Evolutionary conservation across 2,113 vertebrate genomes (phyloP).

Genomic region (Montifringilla adamsi): DNA sequence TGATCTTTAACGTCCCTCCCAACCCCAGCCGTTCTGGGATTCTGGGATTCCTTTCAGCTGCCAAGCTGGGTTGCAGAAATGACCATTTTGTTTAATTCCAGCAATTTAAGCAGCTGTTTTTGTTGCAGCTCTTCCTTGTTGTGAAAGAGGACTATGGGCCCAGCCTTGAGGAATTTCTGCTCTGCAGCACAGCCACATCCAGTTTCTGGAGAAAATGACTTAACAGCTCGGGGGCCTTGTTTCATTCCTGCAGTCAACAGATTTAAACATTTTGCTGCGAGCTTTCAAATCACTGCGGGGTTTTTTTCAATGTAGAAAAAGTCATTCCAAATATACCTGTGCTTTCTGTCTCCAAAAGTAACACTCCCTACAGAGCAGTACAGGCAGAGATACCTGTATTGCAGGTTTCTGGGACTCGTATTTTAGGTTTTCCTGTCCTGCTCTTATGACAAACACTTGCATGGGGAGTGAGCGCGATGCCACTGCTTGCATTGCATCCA

Average conservation of each 20-base stretch:
- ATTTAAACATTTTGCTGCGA: not conserved
- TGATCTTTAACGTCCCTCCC: not conserved
- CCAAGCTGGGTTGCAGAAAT: not conserved
- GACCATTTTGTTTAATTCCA: not conserved
- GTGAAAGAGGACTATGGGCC: not conserved
- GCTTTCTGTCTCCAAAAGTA: not conserved
- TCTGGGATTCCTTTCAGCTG: not conserved
- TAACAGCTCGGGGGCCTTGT: not conserved
- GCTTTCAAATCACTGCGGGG: accelerated
- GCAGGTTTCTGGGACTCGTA: slow-evolving; percentile 42
- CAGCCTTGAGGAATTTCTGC: not conserved
- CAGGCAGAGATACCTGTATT: slow-evolving; percentile 45
- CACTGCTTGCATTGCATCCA: not conserved
- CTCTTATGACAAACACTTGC: slow-evolving; percentile 26
- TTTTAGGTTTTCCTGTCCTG: slow-evolving; percentile 24
- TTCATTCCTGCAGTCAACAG: not conserved
- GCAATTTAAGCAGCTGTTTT: not conserved
- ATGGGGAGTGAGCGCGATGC: not conserved
- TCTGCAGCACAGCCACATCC: not conserved
- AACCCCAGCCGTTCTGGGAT: not conserved
- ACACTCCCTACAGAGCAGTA: not conserved
- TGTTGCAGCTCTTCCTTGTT: accelerated
- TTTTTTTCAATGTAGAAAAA: not conserved
- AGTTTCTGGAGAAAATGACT: not conserved
- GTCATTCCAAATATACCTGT: not conserved